phyloP scores from a whole-genome alignment of 1,140 invertebrate genomes.

The Berghia stephanieae region DNA sequence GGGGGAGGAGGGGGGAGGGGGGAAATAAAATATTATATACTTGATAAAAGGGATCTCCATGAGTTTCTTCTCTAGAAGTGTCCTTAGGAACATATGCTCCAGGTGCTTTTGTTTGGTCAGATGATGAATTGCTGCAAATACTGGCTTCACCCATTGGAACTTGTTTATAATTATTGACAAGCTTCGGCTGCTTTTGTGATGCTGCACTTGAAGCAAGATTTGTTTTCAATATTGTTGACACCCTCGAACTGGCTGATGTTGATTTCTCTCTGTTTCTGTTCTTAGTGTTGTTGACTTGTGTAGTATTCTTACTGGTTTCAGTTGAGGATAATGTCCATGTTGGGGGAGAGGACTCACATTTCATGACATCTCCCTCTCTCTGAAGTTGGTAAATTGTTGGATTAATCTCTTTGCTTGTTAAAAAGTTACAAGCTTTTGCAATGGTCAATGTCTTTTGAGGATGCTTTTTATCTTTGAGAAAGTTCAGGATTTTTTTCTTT shows the following conservation, averaged over 20 bases:
- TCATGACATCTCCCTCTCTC: constrained; percentile 11
- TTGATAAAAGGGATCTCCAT: no score
- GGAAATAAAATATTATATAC: no score
- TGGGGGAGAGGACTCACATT: constrained; percentile 22
- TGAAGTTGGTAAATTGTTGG: constrained; percentile 34
- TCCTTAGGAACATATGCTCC: no score
- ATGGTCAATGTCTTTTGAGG: constrained; percentile 33
- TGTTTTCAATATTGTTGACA: not conserved
- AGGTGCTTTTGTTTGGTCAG: no score
- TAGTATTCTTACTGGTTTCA: no score
- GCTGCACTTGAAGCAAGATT: not conserved
- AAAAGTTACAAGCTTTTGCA: constrained; percentile 30
- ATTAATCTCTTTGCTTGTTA: constrained; percentile 33
- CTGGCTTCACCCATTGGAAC: no score
- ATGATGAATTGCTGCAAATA: no score
- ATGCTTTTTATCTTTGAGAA: not conserved
- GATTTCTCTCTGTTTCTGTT: not conserved
- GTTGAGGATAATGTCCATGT: constrained; percentile 26
- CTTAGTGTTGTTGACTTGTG: not conserved
- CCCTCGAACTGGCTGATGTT: not conserved
- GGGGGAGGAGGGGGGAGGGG: no score
- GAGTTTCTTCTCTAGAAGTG: no score
- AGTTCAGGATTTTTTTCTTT: not conserved
- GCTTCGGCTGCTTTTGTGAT: not conserved
- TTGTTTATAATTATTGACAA: no score